phyloP scores from a whole-genome alignment of 1,140 invertebrate genomes.

The Acromyrmex echinatior region DNA sequence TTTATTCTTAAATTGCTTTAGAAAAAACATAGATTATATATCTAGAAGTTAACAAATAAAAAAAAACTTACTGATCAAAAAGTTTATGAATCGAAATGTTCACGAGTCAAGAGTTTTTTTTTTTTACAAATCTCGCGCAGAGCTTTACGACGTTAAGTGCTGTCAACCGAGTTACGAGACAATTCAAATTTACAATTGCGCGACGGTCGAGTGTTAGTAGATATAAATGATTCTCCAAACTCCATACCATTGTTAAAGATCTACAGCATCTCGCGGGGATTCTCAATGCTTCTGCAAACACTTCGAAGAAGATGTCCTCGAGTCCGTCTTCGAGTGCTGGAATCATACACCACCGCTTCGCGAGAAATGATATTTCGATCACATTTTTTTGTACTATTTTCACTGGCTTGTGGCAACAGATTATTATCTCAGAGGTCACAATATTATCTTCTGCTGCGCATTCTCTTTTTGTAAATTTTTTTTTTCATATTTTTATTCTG shows the following conservation, averaged over 20 bases:
- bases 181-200: conserved; percentile 41
- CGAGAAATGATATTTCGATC: conserved; percentile 43
- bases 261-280: conserved; percentile 3
- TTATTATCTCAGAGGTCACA: conserved; percentile 29
- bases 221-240: conserved; percentile 54
- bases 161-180: conserved; percentile 27
- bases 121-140: background rate
- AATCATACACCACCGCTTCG: background rate
- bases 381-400: conserved; percentile 10
- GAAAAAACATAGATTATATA: conserved; percentile 8
- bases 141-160: conserved; percentile 9
- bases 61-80: background rate
- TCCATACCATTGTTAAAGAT: conserved; percentile 39
- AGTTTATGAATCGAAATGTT: conserved; percentile 25
- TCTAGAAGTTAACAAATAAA: background rate
- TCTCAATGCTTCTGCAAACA: conserved; percentile 45
- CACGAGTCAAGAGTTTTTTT: conserved; percentile 1
- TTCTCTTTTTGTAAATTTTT: background rate
- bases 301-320: conserved; percentile 16
- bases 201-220: conserved; percentile 33
- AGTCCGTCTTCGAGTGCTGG: conserved; percentile 32
- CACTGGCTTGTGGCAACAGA: conserved; percentile 6
- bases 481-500: conserved; percentile 38
- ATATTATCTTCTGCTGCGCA: background rate
- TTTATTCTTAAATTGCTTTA: background rate